These are phyloP conservation scores for Typhlomys cinereus DNA, from an alignment of 2,113 vertebrate genomes.

Conservation along the genomic window DNA sequence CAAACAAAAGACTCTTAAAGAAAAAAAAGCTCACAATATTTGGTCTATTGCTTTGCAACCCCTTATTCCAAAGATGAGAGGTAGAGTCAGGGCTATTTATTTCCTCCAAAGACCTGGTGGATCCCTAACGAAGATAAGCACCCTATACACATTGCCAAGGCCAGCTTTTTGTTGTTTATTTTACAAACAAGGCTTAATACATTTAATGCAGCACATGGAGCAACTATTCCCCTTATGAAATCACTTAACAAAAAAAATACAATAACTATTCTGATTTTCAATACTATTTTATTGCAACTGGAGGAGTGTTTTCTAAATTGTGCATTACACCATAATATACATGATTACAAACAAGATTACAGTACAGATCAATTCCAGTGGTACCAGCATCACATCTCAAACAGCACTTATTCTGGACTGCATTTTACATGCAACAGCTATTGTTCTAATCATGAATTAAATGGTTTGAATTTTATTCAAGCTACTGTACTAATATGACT, in stretches of 20 bases:
- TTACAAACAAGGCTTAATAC: conserved; percentile 84
- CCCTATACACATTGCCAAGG: neutral
- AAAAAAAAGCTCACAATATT: neutral
- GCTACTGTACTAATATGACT: conserved; percentile 89
- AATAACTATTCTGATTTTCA: conserved; percentile 86
- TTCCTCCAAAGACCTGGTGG: neutral
- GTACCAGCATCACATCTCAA: conserved; percentile 89
- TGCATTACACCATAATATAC: conserved; percentile 91
- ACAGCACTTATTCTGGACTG: conserved; percentile 90
- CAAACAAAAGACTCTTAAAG: neutral
- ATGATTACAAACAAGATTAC: conserved; percentile 92
- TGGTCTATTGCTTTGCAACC: neutral
- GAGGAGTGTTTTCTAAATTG: conserved; percentile 87
- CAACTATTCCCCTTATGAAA: conserved; percentile 85
- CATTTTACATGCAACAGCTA: conserved; percentile 92
- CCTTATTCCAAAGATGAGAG: conserved; percentile 23
- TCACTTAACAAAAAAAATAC: conserved; percentile 85
- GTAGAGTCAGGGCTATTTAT: neutral
- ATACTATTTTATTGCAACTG: conserved; percentile 88
- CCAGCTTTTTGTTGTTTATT: conserved; percentile 80
- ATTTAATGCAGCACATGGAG: conserved; percentile 84
- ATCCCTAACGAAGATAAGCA: conserved; percentile 13
- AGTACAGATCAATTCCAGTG: conserved; percentile 89
- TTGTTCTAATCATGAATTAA: conserved; percentile 89
- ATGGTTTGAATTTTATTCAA: conserved; percentile 87